Base-by-base conservation (phyloP, 2,888 invertebrate genomes). In the Acanthosoma haemorrhoidale region DNA sequence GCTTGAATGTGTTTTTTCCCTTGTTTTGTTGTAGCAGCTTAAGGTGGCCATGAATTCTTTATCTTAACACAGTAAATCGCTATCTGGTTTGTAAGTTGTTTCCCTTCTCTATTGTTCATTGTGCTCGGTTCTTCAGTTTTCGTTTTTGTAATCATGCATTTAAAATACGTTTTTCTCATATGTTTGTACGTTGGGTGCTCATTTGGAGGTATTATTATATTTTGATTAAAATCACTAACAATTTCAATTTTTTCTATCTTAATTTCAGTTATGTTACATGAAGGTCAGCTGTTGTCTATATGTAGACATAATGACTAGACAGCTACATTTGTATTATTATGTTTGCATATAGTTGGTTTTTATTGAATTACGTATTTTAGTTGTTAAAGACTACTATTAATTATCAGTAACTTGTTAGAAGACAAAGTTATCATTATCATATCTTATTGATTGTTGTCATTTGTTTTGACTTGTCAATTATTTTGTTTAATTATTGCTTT, bases 221-320 rank as follows among this genome's bases (percentile, higher is more conserved):
- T 8, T 51, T 51, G 25, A 21, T 25, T 51, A n/a, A n/a, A n/a
- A n/a, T n/a, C n/a, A n/a, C 25, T 51, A 25, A n/a, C 29, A 21
- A 51, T 13, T 51, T 25, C n/a, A 25, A 25, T 51, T 51, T 51
- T 21, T 51, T 51, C 5, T 51, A 51, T 25, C 21, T n/a, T 51
- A 51, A n/a, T 13, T 25, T 13, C 5, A 51, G 29, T 51, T 51
- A 11, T 21, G 25, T 29, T 21, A 25, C 13, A 5, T 51, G 51
- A 51, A 51, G 51, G 51, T 51, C 51, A 51, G 51, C 51, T 51
- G 51, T n/a, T n/a, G n/a, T n/a, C n/a, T n/a, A 51, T 51, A 51
- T 25, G 51, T 25, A 51, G 51, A 51, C n/a, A 25, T 25, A 51
- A 6, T 29, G 25, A 13, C 8, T n/a, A n/a, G 2, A 51, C 51